These are phyloP conservation scores for Trichogramma dendrolimi DNA, from an alignment of 2,888 invertebrate species.

Conservation along the genomic window DNA sequence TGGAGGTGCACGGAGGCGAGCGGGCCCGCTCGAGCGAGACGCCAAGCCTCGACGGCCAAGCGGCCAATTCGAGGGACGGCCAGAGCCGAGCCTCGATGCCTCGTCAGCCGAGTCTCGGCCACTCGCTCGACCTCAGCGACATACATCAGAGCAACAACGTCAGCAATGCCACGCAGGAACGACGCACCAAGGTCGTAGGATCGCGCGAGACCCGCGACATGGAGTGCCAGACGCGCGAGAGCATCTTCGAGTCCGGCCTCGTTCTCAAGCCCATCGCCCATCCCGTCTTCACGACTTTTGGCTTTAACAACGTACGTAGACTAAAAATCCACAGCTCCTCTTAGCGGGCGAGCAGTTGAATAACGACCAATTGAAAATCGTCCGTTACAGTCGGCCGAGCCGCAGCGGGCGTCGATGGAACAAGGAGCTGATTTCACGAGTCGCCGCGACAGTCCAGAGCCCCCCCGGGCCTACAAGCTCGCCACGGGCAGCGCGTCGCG, in stretches of 20 bases:
- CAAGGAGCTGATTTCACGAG: neutral
- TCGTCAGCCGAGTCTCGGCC: constrained; percentile 37
- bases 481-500: too few species aligned
- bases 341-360: too few species aligned
- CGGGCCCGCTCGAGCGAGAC: constrained; percentile 15
- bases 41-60: constrained; percentile 25
- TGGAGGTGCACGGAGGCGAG: constrained; percentile 29
- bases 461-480: neutral
- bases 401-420: neutral
- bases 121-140: constrained; percentile 42
- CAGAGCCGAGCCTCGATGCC: constrained; percentile 37
- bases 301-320: constrained; percentile 33
- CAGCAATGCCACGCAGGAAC: constrained; percentile 49
- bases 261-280: constrained; percentile 37
- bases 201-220: constrained; percentile 65
- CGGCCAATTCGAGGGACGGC: constrained; percentile 25
- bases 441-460: constrained; percentile 2
- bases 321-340: too few species aligned
- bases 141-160: constrained; percentile 51
- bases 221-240: constrained; percentile 81
- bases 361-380: too few species aligned
- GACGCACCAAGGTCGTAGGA: constrained; percentile 46
- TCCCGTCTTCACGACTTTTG: constrained; percentile 57
- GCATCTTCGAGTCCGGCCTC: constrained; percentile 56
- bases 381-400: too few species aligned